Evolutionary conservation across 2,888 invertebrate species (phyloP), one percentile per base, ranked within the genome.

Genomic region (Eupeodes latifasciatus): DNA sequence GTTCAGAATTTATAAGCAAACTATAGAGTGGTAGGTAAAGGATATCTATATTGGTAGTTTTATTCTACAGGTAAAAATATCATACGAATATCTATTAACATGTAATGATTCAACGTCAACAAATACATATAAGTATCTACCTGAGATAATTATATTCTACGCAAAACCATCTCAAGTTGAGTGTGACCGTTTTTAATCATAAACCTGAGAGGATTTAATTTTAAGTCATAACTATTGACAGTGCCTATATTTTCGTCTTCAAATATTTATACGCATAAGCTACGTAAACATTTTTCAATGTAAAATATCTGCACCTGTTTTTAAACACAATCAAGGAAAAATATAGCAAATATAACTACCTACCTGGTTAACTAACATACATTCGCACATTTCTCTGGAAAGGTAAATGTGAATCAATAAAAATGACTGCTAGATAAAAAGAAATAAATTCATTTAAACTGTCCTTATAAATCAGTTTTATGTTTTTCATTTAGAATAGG

Each of bases 11-110:
- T 44, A 62, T 44, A 44, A 34, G 12, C 14, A 59, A 14, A 19
- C 1, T 19, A 19, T 11, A 27, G 10, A 55, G 9, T 14, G 34
- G 2, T 6, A 40, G 5, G 12, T 12, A n/a, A 4, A 61, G 1
- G 0, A 40, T 40, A 40, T 40, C 40, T 5, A 9, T 40, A 14
- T 16, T 4, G 10, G 5, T 36, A 40, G 36, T 61, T 16, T 9
- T n/a, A 10, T 10, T 40, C 36, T 66, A 14, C 19, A 66, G 47
- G 64, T 66, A 66, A 66, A 64, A 44, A 44, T 64, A 36, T 16
- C 44, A 6, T 53, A 2, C 53, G 16, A 53, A 19, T 16, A 14
- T n/a, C 16, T 14, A 5, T 16, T 44, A 27, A 3, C 27, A 27
- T 44, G 16, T 9, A 44, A 66, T n/a, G n/a, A 27, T 47, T 19